These are phyloP conservation scores for Pseudomugil tenellus DNA, from an alignment of 2,797 vertebrate genomes.

Conservation along the genomic window DNA sequence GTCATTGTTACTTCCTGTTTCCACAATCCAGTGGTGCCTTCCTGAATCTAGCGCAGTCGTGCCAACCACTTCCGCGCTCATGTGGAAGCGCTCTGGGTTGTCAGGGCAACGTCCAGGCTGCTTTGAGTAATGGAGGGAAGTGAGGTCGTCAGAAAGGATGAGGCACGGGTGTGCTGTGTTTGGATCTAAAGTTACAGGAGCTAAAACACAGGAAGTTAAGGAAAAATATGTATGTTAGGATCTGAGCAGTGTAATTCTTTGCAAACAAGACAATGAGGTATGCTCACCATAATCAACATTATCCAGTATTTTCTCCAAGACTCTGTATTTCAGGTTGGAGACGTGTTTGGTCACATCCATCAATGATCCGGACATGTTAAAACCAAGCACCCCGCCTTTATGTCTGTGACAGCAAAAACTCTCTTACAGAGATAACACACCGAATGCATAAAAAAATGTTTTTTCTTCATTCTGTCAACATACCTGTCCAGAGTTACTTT, in stretches of 20 bases:
- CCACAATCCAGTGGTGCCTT: slow-evolving; percentile 78
- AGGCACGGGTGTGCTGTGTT: slow-evolving; percentile 84
- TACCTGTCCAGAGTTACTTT: slow-evolving; percentile 75
- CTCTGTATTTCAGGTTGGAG: slow-evolving; percentile 79
- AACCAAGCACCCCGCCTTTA: slow-evolving; percentile 35
- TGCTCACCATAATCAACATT: slow-evolving; percentile 78
- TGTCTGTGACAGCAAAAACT: slow-evolving; percentile 54
- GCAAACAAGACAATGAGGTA: not conserved
- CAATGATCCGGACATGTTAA: slow-evolving; percentile 68
- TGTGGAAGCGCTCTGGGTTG: slow-evolving; percentile 82
- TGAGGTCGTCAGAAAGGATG: slow-evolving; percentile 80
- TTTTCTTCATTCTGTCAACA: not conserved
- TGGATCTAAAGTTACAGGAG: slow-evolving; percentile 81
- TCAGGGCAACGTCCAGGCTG: slow-evolving; percentile 63
- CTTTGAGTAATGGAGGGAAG: slow-evolving; percentile 74
- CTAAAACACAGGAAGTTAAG: slow-evolving; percentile 61
- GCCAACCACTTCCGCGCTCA: slow-evolving; percentile 80
- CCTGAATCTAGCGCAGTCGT: slow-evolving; percentile 66
- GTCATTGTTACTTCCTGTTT: slow-evolving; percentile 78
- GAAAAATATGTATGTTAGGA: not conserved
- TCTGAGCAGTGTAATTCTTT: not conserved
- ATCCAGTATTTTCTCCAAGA: slow-evolving; percentile 79
- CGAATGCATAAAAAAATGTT: not conserved
- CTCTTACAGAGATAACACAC: not conserved
- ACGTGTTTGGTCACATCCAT: slow-evolving; percentile 77